A percentile compares a stretch with the other conserved stretches of the same genome.
phyloP scores from a whole-genome alignment of 2,888 invertebrate genomes.

The Brachyptera risi region DNA sequence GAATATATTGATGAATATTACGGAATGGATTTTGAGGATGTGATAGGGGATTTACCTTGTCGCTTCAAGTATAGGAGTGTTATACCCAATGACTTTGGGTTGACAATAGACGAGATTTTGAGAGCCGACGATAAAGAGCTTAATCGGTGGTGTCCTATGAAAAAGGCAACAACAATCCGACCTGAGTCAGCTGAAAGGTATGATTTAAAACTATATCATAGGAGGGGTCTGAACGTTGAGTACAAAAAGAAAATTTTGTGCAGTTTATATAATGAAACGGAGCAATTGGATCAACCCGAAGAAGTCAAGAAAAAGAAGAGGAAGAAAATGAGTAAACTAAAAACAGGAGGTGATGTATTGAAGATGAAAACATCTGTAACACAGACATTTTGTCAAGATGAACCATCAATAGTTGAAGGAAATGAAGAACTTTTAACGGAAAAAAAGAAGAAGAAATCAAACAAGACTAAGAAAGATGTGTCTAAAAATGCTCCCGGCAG shows the following conservation, averaged over 20 bases:
- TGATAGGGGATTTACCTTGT: constrained; percentile 87
- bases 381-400: not conserved
- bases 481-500: too few relatives aligned
- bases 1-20: constrained; percentile 95
- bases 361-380: not conserved
- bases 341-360: not conserved
- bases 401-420: constrained; percentile 36
- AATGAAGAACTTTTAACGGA: constrained; percentile 21
- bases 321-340: constrained; percentile 24
- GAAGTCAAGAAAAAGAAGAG: constrained; percentile 39
- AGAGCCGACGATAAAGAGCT: constrained; percentile 88
- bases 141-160: constrained; percentile 92
- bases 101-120: constrained; percentile 89
- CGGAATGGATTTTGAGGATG: constrained; percentile 90
- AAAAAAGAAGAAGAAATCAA: constrained; percentile 31
- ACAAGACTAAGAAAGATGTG: constrained; percentile 36
- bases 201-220: not conserved
- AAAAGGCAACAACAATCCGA: constrained; percentile 75
- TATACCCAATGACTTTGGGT: constrained; percentile 85
- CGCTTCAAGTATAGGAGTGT: constrained; percentile 88
- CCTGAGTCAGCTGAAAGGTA: constrained; percentile 66
- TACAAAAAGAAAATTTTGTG: not conserved
- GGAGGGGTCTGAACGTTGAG: not conserved
- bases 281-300: constrained; percentile 8
- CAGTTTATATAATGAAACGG: not conserved